A percentile compares a stretch with the other conserved stretches of the same genome.
phyloP scores from a whole-genome alignment of 2,888 invertebrate genomes.

The Panopea generosa region DNA sequence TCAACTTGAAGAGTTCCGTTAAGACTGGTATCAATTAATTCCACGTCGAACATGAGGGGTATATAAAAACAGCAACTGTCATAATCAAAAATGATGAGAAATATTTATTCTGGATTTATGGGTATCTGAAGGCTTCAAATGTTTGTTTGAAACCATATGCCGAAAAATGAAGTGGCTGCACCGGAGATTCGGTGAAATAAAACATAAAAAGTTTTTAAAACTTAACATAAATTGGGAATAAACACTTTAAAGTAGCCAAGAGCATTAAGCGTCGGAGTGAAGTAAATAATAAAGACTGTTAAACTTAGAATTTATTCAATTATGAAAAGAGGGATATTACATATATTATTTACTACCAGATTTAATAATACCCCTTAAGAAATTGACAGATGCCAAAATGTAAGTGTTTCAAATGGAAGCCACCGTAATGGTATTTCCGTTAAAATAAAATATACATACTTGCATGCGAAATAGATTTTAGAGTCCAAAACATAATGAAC shows the following conservation, averaged over 20 bases:
- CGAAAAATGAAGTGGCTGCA: conserved; percentile 50
- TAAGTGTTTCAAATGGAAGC: conserved; percentile 10
- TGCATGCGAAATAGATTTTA: neutral
- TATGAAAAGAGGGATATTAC: conserved; percentile 54
- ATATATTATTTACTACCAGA: conserved; percentile 35
- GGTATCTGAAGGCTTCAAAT: conserved; percentile 55
- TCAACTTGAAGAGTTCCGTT: conserved; percentile 57
- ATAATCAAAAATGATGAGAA: conserved; percentile 63
- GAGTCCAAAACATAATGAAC: neutral
- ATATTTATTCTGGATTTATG: conserved; percentile 69
- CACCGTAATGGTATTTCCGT: neutral
- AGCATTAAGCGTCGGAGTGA: conserved; percentile 25
- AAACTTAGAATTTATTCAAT: conserved; percentile 61
- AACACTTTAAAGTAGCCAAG: neutral
- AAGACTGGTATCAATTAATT: conserved; percentile 61
- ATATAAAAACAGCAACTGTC: conserved; percentile 68
- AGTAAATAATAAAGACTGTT: conserved; percentile 52
- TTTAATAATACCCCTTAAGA: conserved; percentile 40
- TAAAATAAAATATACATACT: neutral
- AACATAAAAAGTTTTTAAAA: conserved; percentile 48
- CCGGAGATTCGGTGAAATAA: conserved; percentile 55
- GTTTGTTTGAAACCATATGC: conserved; percentile 65
- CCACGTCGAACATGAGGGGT: conserved; percentile 45
- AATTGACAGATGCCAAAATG: conserved; percentile 58
- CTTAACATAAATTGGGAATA: conserved; percentile 13